These are phyloP conservation scores for Hycleus phaleratus DNA, from an alignment of 1,140 invertebrate species.

Conservation along the genomic window DNA sequence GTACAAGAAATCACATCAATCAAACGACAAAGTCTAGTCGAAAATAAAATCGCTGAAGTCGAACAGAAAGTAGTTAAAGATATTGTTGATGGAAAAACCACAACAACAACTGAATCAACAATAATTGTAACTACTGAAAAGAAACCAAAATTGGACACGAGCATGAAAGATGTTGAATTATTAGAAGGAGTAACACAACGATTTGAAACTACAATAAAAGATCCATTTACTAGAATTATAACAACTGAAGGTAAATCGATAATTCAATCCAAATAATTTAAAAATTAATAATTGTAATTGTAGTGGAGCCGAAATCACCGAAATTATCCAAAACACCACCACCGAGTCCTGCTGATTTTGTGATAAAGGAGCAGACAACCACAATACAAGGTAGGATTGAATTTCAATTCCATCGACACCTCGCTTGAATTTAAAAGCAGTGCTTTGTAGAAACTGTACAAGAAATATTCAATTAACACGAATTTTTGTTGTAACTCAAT, in stretches of 20 bases:
- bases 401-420: constrained; percentile 9
- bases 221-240: constrained; percentile 17
- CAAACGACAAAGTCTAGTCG: constrained; percentile 54
- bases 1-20: constrained; percentile 61
- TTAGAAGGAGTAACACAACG: constrained; percentile 42
- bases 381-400: constrained; percentile 36
- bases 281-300: constrained; percentile 5
- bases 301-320: constrained; percentile 42
- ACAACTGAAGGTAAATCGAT: constrained; percentile 21
- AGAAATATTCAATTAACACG: constrained; percentile 19
- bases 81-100: constrained; percentile 18
- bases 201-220: constrained; percentile 35
- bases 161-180: constrained; percentile 37
- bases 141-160: constrained; percentile 10
- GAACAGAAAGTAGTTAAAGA: constrained; percentile 44
- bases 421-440: constrained; percentile 19
- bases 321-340: constrained; percentile 47
- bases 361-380: constrained; percentile 34
- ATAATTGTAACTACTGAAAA: constrained; percentile 28
- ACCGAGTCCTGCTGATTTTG: constrained; percentile 47
- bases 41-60: constrained; percentile 50
- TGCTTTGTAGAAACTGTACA: constrained; percentile 20
- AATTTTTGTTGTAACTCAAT: neutral
- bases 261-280: neutral
- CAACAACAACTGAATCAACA: constrained; percentile 15